A percentile compares a stretch with the other conserved stretches of the same genome.
Conservation (phyloP, 2,797 vertebrate genomes). For the Pitangus sulphuratus region DNA sequence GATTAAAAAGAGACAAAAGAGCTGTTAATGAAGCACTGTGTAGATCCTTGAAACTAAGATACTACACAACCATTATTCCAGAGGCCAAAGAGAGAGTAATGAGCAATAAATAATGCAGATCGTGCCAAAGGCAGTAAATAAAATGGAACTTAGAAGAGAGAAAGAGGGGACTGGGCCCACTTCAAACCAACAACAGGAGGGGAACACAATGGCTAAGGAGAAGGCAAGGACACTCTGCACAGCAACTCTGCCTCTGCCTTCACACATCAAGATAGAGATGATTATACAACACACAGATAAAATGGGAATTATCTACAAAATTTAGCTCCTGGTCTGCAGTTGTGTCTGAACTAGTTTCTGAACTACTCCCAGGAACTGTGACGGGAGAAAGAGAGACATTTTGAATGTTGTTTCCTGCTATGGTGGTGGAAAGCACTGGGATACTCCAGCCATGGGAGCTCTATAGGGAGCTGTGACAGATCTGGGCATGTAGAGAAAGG, state of each 20-base stretch:
- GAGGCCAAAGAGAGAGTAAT: conserved; percentile 3
- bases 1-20: conserved; percentile 35
- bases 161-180: not conserved
- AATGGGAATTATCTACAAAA: not conserved
- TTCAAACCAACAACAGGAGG: conserved; percentile 22
- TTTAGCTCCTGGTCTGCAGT: not conserved
- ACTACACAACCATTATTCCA: conserved; percentile 1
- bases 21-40: conserved; percentile 5
- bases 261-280: not conserved
- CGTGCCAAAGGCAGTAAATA: conserved; percentile 17
- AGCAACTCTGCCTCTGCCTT: not conserved
- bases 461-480: not conserved
- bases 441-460: not conserved
- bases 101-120: conserved; percentile 44
- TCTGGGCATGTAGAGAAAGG: not conserved
- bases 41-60: conserved; percentile 9
- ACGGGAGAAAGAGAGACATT: not conserved
- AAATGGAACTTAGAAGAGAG: not conserved
- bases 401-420: not conserved
- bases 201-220: conserved; percentile 18
- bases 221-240: not conserved
- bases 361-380: not conserved
- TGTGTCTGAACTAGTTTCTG: not conserved
- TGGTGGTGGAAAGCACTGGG: not conserved
- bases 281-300: not conserved